A percentile compares a stretch with the other conserved stretches of the same genome.
These are phyloP conservation scores for Heteromurus nitidus DNA, from an alignment of 2,888 invertebrate species.

Conservation along the genomic window DNA sequence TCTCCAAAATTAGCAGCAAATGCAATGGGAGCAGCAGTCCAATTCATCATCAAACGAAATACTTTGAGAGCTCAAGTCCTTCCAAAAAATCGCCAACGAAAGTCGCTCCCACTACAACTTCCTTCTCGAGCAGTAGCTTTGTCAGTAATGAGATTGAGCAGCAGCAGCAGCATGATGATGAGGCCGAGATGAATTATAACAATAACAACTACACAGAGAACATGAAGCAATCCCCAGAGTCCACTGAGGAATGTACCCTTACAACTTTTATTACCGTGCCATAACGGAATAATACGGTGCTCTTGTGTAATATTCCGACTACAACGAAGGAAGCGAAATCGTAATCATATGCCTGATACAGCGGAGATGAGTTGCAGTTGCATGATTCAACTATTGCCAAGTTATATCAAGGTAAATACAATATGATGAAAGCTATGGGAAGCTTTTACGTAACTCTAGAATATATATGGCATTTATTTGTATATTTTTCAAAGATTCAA, in stretches of 20 bases:
- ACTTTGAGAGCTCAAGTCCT: constrained; percentile 13
- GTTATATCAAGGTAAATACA: too few species aligned
- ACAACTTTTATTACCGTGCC: constrained; percentile 24
- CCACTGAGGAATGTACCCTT: constrained; percentile 27
- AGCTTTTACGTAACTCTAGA: too few species aligned
- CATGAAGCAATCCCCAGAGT: neutral
- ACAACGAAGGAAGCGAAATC: too few species aligned
- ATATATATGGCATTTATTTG: too few species aligned
- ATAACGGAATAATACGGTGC: too few species aligned
- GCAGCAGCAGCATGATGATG: constrained; percentile 14
- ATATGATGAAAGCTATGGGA: too few species aligned
- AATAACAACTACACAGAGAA: constrained; percentile 42
- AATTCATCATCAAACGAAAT: constrained; percentile 12
- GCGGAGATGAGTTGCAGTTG: too few species aligned
- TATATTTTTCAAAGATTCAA: too few species aligned
- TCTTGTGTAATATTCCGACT: too few species aligned
- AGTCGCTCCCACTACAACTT: neutral
- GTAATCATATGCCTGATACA: too few species aligned
- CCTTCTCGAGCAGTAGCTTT: neutral
- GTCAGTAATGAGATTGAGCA: neutral
- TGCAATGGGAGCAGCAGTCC: constrained; percentile 33
- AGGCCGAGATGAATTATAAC: constrained; percentile 11
- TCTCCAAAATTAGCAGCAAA: constrained; percentile 46
- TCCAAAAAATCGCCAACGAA: constrained; percentile 30
- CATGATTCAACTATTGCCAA: too few species aligned